These are phyloP conservation scores for Varecia variegata DNA, from an alignment of 2,797 vertebrate species.

Conservation along the genomic window DNA sequence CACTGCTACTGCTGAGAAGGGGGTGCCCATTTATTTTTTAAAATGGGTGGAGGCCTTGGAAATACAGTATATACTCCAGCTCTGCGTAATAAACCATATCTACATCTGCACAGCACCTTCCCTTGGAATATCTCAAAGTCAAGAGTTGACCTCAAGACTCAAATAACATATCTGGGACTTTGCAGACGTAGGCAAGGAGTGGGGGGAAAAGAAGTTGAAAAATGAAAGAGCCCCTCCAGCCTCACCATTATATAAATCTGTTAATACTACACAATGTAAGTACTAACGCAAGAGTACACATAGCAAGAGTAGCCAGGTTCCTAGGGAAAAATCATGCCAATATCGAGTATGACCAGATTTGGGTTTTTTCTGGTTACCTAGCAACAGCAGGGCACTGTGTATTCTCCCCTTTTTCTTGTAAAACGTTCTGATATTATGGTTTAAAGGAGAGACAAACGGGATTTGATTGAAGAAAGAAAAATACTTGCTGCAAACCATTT, in stretches of 20 bases:
- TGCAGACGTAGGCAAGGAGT: not conserved
- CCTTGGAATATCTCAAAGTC: not conserved
- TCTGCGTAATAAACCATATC: not conserved
- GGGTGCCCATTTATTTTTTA: not conserved
- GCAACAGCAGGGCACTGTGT: slow-evolving; percentile 56
- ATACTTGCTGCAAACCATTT: not conserved
- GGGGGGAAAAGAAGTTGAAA: not conserved
- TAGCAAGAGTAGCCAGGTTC: not conserved
- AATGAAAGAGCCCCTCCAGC: not conserved
- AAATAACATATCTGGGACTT: not conserved
- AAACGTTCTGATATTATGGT: not conserved
- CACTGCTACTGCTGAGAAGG: not conserved
- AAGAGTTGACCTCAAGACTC: not conserved
- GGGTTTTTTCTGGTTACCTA: slow-evolving; percentile 54
- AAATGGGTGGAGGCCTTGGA: not conserved
- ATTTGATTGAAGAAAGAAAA: not conserved
- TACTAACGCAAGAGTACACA: not conserved
- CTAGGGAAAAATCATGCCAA: not conserved
- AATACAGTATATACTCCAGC: not conserved
- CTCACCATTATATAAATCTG: not conserved
- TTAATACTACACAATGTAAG: not conserved
- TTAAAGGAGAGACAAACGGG: not conserved
- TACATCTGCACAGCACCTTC: not conserved
- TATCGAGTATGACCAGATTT: not conserved
- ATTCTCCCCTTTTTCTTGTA: not conserved